Evolutionary conservation across 2,797 vertebrate genomes (phyloP), one percentile per base, ranked within the genome.

Genomic region (Pantherophis vulpinus): DNA sequence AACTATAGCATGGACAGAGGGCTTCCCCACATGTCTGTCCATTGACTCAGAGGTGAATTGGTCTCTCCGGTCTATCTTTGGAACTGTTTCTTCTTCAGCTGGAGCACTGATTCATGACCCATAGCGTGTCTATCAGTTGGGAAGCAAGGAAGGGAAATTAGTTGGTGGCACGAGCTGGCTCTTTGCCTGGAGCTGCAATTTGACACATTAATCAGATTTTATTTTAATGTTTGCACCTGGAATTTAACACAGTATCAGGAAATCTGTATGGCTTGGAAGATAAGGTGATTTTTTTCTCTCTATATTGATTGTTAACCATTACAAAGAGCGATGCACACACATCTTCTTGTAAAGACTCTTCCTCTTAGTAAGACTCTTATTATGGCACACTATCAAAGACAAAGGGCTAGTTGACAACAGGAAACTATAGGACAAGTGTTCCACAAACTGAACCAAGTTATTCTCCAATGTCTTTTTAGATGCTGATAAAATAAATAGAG

Each of bases 371-470:
- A 63, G 12, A 89, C 32, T 25, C 51, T 58, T 90, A 51, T 87
- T 79, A 93, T 29, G 66, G 66, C 1, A 94, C 13, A 66, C 96
- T 94, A 7, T 32, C 94, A 95, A 96, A 60, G 0, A 79, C 56
- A 86, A 95, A 90, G 91, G 86, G 10, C 61, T 56, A 90, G n/a
- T 89, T 90, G 94, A 91, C 66, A 93, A 92, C 42, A 56, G 47
- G n/a, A 95, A 29, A 14, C 66, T 92, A 59, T 29, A 92, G 29
- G 51, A 25, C 94, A 93, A 86, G 32, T 88, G 51, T 89, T 14
- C 37, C 91, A 90, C 23, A 93, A 93, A 96, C 89, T 74, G 91
- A 92, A 93, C 3, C 90, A 89, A 95, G 86, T 54, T 16, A 92
- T 88, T 59, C 6, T 47, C 20, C 55, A 37, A 92, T 94, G 58